These are phyloP conservation scores for Schizotus pectinicornis DNA, from an alignment of 2,888 invertebrate genomes.

Conservation along the genomic window DNA sequence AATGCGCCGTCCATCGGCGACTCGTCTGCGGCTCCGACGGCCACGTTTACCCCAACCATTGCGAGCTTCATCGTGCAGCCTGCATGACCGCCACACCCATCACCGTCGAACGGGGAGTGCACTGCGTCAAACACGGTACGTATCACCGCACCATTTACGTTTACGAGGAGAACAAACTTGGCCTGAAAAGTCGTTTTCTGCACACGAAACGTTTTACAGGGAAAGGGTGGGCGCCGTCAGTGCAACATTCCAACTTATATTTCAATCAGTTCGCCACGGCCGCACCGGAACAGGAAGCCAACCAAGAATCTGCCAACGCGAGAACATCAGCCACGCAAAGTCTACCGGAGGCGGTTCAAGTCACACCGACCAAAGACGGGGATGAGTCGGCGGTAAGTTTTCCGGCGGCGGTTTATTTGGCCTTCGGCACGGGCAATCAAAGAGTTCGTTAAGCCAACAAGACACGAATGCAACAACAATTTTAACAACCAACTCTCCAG, in stretches of 20 bases:
- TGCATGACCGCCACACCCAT: conserved; percentile 64
- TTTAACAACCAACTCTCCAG: no score
- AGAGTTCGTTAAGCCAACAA: no score
- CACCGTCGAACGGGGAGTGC: conserved; percentile 62
- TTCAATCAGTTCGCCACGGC: conserved; percentile 42
- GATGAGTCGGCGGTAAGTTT: conserved; percentile 3
- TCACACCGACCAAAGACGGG: conserved; percentile 17
- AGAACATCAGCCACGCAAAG: conserved; percentile 30
- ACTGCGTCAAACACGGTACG: conserved; percentile 60
- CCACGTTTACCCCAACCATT: conserved; percentile 71
- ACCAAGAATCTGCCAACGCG: conserved; percentile 21
- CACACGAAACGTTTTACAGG: conserved; percentile 42
- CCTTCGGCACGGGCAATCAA: neutral
- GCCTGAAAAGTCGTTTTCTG: neutral
- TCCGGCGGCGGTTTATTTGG: neutral
- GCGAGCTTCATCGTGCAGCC: conserved; percentile 69
- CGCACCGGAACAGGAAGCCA: conserved; percentile 31
- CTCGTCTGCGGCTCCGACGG: conserved; percentile 72
- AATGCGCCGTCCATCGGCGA: conserved; percentile 66
- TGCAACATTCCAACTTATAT: conserved; percentile 42
- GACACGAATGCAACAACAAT: no score
- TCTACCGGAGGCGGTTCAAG: conserved; percentile 23
- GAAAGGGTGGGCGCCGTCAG: conserved; percentile 54
- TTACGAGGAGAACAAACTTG: neutral
- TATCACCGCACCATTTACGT: neutral